Evolutionary conservation across 2,113 vertebrate species (phyloP).

Genomic region (Cyanoderma ruficeps): DNA sequence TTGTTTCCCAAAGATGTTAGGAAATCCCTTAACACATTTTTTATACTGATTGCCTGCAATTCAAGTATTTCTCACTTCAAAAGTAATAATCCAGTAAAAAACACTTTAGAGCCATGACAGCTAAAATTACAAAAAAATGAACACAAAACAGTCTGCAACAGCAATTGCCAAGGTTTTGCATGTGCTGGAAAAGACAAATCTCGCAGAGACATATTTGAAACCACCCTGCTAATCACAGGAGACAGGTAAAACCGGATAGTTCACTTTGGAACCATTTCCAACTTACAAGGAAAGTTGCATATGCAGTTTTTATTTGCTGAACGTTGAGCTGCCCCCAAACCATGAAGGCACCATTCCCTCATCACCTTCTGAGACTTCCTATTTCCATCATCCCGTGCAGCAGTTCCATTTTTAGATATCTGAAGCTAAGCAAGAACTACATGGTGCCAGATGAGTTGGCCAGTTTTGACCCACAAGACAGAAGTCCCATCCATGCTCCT

Average conservation of each 20-base stretch:
- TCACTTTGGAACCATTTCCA: not conserved
- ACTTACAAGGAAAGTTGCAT: not conserved
- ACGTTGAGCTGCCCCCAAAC: not conserved
- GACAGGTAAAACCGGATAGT: not conserved
- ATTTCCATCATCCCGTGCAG: not conserved
- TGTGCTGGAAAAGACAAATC: not conserved
- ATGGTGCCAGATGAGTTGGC: not conserved
- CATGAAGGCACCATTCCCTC: not conserved
- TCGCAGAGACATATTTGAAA: not conserved
- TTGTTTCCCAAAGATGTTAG: not conserved
- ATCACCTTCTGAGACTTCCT: not conserved
- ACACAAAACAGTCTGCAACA: not conserved
- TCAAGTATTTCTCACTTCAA: not conserved
- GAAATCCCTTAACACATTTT: not conserved
- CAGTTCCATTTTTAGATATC: not conserved
- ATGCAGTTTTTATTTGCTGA: not conserved
- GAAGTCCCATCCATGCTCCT: not conserved
- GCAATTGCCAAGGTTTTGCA: not conserved
- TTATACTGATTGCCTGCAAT: not conserved
- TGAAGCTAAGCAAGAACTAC: not conserved
- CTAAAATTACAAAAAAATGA: not conserved
- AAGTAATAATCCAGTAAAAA: not conserved
- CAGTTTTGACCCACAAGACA: not conserved
- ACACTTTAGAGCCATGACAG: not conserved
- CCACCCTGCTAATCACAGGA: not conserved